phyloP scores from a whole-genome alignment of 2,797 vertebrate genomes.

The Florisuga fusca region DNA sequence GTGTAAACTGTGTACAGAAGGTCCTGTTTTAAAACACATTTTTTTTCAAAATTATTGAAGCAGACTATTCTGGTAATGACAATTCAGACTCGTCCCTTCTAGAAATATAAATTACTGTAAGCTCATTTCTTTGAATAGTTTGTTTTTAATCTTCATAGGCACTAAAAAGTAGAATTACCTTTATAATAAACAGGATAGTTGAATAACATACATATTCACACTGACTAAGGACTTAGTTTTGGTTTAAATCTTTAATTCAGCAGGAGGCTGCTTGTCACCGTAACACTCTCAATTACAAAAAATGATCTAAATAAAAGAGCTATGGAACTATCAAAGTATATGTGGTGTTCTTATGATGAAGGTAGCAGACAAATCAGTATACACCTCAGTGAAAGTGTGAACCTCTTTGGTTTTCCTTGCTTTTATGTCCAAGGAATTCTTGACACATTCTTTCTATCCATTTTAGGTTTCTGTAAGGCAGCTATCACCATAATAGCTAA shows the following conservation, averaged over 20 bases:
- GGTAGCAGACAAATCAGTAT: background rate
- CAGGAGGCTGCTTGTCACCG: background rate
- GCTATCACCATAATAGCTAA: background rate
- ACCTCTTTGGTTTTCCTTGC: background rate
- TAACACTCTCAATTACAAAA: background rate
- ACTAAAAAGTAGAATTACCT: background rate
- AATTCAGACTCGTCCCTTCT: background rate
- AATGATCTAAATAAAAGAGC: background rate
- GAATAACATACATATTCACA: background rate
- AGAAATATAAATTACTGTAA: background rate
- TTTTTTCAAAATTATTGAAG: background rate
- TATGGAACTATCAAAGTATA: background rate
- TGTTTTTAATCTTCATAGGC: background rate
- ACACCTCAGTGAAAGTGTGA: background rate
- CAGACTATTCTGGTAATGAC: background rate
- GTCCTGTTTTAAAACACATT: background rate
- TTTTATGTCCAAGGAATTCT: background rate
- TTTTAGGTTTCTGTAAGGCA: background rate
- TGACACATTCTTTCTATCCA: background rate
- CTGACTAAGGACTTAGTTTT: background rate
- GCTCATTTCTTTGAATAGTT: background rate
- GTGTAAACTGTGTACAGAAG: background rate
- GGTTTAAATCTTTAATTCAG: slow-evolving; percentile 14
- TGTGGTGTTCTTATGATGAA: background rate
- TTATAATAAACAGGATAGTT: slow-evolving; percentile 18